phyloP scores from a whole-genome alignment of 2,113 vertebrate genomes.

The Mus pahari region DNA sequence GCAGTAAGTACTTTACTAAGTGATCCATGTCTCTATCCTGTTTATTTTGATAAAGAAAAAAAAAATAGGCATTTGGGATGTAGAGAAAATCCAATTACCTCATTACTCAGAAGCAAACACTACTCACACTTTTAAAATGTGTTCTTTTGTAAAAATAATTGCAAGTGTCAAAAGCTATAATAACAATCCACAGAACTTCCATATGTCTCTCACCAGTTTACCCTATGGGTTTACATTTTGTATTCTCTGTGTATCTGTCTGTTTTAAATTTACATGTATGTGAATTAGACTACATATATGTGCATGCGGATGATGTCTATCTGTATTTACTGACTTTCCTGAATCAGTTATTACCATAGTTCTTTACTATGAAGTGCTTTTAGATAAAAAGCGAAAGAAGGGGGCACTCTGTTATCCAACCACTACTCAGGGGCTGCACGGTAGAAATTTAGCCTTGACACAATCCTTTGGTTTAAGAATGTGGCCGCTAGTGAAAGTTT shows the following conservation, averaged over 20 bases:
- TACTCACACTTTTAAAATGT: not conserved
- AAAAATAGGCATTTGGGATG: slow-evolving; percentile 21
- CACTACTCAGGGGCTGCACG: not conserved
- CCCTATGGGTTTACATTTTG: not conserved
- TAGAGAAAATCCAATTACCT: not conserved
- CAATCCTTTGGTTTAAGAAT: not conserved
- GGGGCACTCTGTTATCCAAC: not conserved
- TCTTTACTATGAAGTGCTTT: not conserved
- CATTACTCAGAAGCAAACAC: not conserved
- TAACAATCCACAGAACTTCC: not conserved
- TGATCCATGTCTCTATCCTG: not conserved
- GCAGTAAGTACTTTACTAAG: not conserved
- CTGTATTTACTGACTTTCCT: not conserved
- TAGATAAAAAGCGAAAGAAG: not conserved
- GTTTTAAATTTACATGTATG: not conserved
- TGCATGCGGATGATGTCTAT: not conserved
- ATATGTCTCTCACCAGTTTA: not conserved
- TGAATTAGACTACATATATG: no score
- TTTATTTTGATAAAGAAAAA: not conserved
- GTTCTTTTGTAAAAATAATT: slow-evolving; percentile 18
- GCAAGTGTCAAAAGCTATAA: not conserved
- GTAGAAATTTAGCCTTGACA: not conserved
- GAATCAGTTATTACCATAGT: not conserved
- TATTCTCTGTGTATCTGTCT: not conserved
- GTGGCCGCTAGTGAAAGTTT: not conserved